Conservation (phyloP, 2,888 invertebrate species). For the Graphium colonna region DNA sequence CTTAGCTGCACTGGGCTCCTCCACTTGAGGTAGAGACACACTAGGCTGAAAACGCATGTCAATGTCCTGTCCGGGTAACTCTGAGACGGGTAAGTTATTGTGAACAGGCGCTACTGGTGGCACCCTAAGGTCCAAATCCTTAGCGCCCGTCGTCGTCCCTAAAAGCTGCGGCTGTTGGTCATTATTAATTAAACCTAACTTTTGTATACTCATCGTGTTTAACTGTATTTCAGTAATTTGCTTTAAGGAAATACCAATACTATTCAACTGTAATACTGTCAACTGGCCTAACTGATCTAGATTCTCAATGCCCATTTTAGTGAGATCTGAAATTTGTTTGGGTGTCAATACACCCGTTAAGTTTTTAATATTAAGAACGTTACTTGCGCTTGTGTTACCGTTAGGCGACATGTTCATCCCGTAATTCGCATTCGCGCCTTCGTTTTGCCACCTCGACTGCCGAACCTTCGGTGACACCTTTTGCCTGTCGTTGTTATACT, state of each 20-base stretch:
- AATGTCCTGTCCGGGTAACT: conserved; percentile 66
- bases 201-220: conserved; percentile 81
- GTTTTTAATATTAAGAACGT: conserved; percentile 79
- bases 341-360: conserved; percentile 78
- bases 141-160: conserved; percentile 40
- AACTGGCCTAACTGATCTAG: conserved; percentile 81
- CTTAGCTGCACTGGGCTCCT: conserved; percentile 39
- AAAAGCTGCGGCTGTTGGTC: conserved; percentile 46
- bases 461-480: conserved; percentile 70
- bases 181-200: conserved; percentile 69
- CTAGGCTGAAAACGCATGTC: conserved; percentile 73
- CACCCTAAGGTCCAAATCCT: conserved; percentile 73
- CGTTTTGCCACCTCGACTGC: conserved; percentile 75
- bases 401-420: conserved; percentile 50
- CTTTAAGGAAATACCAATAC: conserved; percentile 79
- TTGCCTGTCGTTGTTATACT: conserved; percentile 57
- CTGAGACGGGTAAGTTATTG: conserved; percentile 44
- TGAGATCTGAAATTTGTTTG: conserved; percentile 80
- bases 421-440: conserved; percentile 52
- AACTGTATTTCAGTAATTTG: conserved; percentile 82
- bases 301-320: conserved; percentile 80
- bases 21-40: conserved; percentile 35
- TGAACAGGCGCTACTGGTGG: conserved; percentile 54
- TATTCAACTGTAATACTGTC: conserved; percentile 80
- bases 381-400: conserved; percentile 44